Conservation (phyloP, 2,113 vertebrate genomes). For the Bombycilla garrulus region DNA sequence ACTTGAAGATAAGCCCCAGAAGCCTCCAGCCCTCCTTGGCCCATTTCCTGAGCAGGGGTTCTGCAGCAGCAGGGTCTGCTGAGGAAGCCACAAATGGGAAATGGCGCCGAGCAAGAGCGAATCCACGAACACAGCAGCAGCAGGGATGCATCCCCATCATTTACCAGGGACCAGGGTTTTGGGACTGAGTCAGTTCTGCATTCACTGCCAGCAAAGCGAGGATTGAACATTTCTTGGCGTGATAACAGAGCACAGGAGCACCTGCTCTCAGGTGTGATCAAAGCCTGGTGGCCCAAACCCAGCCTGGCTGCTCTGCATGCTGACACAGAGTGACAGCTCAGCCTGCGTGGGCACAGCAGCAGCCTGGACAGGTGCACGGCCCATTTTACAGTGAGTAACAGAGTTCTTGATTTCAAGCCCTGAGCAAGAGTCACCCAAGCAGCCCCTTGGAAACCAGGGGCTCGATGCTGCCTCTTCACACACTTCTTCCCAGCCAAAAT, state of each 20-base stretch:
- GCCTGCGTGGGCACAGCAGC: not conserved
- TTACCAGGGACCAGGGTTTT: too few species aligned
- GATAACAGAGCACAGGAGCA: not conserved
- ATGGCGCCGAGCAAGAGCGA: fast-evolving
- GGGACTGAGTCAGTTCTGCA: not conserved
- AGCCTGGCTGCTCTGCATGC: not conserved
- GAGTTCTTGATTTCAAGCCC: not conserved
- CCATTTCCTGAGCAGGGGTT: not conserved
- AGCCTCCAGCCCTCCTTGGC: not conserved
- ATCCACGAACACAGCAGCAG: not conserved
- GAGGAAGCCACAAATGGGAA: not conserved
- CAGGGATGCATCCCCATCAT: not conserved
- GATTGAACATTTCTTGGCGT: not conserved
- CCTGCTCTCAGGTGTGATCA: not conserved
- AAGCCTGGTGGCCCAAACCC: not conserved
- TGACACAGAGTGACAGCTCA: not conserved
- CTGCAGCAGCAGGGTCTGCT: not conserved
- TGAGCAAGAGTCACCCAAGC: not conserved
- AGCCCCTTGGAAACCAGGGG: not conserved
- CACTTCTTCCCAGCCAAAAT: conserved; percentile 33
- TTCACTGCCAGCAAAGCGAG: not conserved
- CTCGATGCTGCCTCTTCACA: not conserved
- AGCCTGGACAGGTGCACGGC: not conserved
- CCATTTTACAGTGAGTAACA: not conserved
- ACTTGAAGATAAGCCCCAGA: not conserved